Evolutionary conservation across 2,888 invertebrate genomes (phyloP), one percentile per base, ranked within the genome.

Genomic region (Thecophora atra): DNA sequence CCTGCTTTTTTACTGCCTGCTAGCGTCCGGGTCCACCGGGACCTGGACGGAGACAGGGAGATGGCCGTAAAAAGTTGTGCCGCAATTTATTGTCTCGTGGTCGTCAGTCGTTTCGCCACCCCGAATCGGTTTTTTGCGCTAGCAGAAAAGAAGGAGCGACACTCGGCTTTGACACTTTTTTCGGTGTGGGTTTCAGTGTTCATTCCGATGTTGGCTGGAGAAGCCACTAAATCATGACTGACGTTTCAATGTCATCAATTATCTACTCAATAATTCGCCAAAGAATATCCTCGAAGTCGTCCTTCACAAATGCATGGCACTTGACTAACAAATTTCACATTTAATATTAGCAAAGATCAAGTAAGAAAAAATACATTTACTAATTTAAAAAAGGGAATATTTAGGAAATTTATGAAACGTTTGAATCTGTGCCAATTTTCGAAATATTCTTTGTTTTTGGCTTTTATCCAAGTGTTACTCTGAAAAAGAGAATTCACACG

Each of bases 51-150:
- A 42, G 44, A 56, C 37, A 56, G 21, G 37, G 21, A 71, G 64
- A 71, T 44, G 66, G 21, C 3, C 37, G 11, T 68, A 26, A 44
- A 64, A 67, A 67, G 64, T 60, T 72, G 66, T 62, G 65, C 70
- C 71, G 73, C 69, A 81, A 83, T 82, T 82, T 81, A 83, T 82
- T 79, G 79, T 79, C 72, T 75, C 76, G 75, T 73, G 76, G 77
- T 77, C 78, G 80, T 78, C 75, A 78, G 78, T 78, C 77, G 44
- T 28, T 64, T 24, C 47, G 42, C 68, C 56, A 37, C 47, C 21
- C 19, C n/a, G 28, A 13, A 15, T 37, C 30, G 37, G 1, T 37
- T 37, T 62, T 11, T 37, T 26, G 17, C 28, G n/a, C 19, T 19
- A 37, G 11, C 37, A 37, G 17, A 37, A 11, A 6, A 11, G 7